These are phyloP conservation scores for Lepidurus apus DNA, from an alignment of 1,140 invertebrate species.

Conservation along the genomic window DNA sequence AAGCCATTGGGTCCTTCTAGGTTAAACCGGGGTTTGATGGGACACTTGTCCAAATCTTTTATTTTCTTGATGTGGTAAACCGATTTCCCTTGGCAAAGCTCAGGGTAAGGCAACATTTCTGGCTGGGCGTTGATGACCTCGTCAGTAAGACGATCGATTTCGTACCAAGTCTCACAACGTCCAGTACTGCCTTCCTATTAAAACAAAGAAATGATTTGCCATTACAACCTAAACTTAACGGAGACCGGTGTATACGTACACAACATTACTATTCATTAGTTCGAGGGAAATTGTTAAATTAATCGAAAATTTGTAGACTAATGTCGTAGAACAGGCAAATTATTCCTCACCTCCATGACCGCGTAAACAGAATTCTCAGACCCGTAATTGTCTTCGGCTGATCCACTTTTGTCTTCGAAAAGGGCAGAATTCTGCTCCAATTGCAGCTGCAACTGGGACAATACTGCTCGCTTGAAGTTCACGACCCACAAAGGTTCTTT, in stretches of 20 bases:
- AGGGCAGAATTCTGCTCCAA: constrained; percentile 28
- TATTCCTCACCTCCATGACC: constrained; percentile 28
- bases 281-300: too few relatives aligned
- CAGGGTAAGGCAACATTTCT: constrained; percentile 34
- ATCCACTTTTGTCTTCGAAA: constrained; percentile 25
- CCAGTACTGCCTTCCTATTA: constrained; percentile 33
- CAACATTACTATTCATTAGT: too few relatives aligned
- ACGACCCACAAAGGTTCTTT: constrained; percentile 34
- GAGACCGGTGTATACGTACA: too few relatives aligned
- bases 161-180: constrained; percentile 34
- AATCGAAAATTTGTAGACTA: too few relatives aligned
- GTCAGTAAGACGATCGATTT: constrained; percentile 29
- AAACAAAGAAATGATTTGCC: background rate
- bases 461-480: constrained; percentile 34
- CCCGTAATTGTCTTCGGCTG: constrained; percentile 22
- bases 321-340: too few relatives aligned
- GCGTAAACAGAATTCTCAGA: constrained; percentile 29
- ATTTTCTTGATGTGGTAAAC: constrained; percentile 40
- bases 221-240: too few relatives aligned
- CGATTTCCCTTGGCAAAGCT: constrained; percentile 38
- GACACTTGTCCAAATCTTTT: constrained; percentile 40
- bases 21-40: constrained; percentile 37
- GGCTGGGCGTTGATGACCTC: constrained; percentile 26
- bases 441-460: constrained; percentile 33
- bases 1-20: constrained; percentile 29